Evolutionary conservation across 1,140 invertebrate species (phyloP).

Genomic region (Calosoma granatense): DNA sequence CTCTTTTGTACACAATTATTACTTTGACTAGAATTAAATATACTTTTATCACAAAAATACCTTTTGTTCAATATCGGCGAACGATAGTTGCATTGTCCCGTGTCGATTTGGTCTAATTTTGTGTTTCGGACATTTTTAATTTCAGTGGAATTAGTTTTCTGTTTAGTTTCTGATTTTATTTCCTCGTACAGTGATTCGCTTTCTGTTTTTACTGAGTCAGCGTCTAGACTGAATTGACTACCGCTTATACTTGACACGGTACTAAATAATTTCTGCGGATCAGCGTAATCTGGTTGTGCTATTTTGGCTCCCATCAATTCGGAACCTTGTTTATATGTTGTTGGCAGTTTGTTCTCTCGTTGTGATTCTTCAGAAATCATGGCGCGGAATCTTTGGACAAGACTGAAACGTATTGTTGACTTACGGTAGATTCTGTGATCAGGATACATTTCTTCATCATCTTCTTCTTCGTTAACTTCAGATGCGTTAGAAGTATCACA

Average conservation of each 20-base stretch:
- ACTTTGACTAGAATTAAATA: constrained; percentile 24
- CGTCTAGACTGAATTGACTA: neutral
- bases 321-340: constrained; percentile 65
- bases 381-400: constrained; percentile 43
- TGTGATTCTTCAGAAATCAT: constrained; percentile 43
- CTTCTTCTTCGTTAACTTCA: constrained; percentile 11
- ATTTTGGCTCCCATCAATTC: constrained; percentile 74
- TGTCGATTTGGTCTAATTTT: neutral
- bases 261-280: constrained; percentile 43
- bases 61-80: neutral
- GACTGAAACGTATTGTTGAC: constrained; percentile 39
- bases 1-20: neutral
- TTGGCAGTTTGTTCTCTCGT: constrained; percentile 38
- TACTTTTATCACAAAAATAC: neutral
- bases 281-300: constrained; percentile 76
- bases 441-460: constrained; percentile 21
- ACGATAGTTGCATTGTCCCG: neutral
- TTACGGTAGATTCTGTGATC: constrained; percentile 32
- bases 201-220: neutral
- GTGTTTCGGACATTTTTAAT: neutral
- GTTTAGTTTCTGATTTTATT: neutral
- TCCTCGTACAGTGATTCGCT: neutral
- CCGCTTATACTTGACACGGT: neutral
- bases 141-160: neutral
- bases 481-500: constrained; percentile 11